Evolutionary conservation across 2,113 vertebrate species (phyloP).

Genomic region (Excalfactoria chinensis): DNA sequence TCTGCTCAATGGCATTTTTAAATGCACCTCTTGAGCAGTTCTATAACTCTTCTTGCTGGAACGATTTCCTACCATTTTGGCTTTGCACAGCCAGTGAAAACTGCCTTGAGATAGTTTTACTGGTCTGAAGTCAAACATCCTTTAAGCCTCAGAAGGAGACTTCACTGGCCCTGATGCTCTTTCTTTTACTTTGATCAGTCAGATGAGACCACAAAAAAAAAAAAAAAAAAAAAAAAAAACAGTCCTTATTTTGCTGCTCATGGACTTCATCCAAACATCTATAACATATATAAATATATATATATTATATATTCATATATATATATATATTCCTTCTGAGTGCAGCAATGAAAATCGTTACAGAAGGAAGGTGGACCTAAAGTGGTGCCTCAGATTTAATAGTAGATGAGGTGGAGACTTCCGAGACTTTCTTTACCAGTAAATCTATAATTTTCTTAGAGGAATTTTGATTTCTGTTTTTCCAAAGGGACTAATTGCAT

Average conservation of each 20-base stretch:
- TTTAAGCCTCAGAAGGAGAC: neutral
- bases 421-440: neutral
- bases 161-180: neutral
- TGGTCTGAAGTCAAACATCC: neutral
- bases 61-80: neutral
- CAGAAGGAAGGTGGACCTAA: neutral
- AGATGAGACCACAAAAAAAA: neutral
- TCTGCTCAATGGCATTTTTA: neutral
- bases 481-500: slow-evolving; percentile 7
- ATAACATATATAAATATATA: no score
- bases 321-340: neutral
- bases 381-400: slow-evolving; percentile 1
- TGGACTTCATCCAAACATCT: neutral
- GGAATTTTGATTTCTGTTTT: slow-evolving; percentile 38
- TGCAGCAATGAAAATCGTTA: neutral
- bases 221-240: neutral
- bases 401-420: neutral
- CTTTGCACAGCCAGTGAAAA: neutral
- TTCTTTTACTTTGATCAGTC: neutral
- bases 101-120: neutral
- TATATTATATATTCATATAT: no score
- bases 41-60: neutral
- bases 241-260: neutral
- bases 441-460: slow-evolving; percentile 36
- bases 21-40: neutral